Conservation (phyloP, 2,113 vertebrate species). For the Arothron firmamentum region DNA sequence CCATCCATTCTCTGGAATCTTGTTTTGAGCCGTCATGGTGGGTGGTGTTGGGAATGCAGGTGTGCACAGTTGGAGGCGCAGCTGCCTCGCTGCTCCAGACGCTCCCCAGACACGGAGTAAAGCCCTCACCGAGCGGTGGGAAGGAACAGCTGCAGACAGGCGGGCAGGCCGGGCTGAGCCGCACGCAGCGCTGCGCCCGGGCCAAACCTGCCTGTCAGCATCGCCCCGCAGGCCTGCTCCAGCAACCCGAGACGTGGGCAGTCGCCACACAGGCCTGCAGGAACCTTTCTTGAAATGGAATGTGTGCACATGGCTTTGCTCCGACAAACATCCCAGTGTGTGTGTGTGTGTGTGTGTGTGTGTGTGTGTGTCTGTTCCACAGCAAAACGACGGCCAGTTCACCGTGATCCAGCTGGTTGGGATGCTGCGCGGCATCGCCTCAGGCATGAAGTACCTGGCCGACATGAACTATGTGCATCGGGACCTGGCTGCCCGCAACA, state of each 20-base stretch:
- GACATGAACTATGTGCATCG: conserved; percentile 99
- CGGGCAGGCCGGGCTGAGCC: conserved; percentile 50
- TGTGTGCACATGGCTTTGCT: too few relatives aligned
- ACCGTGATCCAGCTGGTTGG: conserved; percentile 98
- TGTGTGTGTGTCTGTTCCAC: conserved; percentile 12
- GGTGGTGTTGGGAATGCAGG: conserved; percentile 68
- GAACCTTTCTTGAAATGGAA: too few relatives aligned
- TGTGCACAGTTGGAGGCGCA: conserved; percentile 72
- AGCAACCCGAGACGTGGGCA: conserved; percentile 4
- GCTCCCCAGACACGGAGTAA: conserved; percentile 53
- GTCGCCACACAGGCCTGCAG: too few relatives aligned
- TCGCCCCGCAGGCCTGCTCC: conserved; percentile 4
- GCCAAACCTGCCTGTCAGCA: not conserved
- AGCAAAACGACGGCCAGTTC: conserved; percentile 99
- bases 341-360: too few relatives aligned
- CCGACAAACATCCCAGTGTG: not conserved
- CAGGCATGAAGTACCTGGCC: conserved; percentile 96
- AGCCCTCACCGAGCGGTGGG: conserved; percentile 51
- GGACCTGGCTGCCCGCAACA: conserved; percentile 95
- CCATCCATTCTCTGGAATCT: conserved; percentile 40
- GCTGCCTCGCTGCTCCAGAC: conserved; percentile 68
- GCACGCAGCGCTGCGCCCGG: not conserved
- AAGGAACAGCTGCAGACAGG: conserved; percentile 71
- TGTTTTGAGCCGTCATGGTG: conserved; percentile 41
- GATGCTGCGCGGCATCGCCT: conserved; percentile 93